Evolutionary conservation across 2,797 vertebrate species (phyloP).

Genomic region (Coilia nasus): DNA sequence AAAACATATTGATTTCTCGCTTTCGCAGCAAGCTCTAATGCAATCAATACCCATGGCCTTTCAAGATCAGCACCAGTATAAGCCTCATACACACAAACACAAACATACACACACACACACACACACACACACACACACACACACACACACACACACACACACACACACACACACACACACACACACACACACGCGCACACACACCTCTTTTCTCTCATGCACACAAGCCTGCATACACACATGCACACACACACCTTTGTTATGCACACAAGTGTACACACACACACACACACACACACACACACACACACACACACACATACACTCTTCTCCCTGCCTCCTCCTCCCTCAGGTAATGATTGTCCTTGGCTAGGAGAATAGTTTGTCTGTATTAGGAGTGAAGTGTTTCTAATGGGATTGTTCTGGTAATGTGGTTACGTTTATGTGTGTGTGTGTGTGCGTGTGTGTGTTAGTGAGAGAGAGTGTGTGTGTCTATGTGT

Average conservation of each 20-base stretch:
- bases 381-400: constrained; percentile 72
- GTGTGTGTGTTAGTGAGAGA: constrained; percentile 29
- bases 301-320: neutral
- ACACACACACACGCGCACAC: neutral
- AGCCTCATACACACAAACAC: constrained; percentile 74
- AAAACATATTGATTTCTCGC: constrained; percentile 81
- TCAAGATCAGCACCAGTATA: constrained; percentile 79
- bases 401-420: constrained; percentile 67
- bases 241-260: neutral
- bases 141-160: neutral
- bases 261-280: neutral
- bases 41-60: constrained; percentile 78
- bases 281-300: neutral
- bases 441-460: no score
- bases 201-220: no score
- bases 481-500: constrained; percentile 27
- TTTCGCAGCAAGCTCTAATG: constrained; percentile 78
- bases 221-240: neutral
- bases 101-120: constrained; percentile 47
- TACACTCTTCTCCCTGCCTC: constrained; percentile 44
- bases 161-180: constrained; percentile 12
- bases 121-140: constrained; percentile 1
- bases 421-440: constrained; percentile 59
- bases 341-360: constrained; percentile 75
- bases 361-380: constrained; percentile 75